Evolutionary conservation across 2,797 vertebrate genomes (phyloP).

Genomic region (Phataginus tricuspis): DNA sequence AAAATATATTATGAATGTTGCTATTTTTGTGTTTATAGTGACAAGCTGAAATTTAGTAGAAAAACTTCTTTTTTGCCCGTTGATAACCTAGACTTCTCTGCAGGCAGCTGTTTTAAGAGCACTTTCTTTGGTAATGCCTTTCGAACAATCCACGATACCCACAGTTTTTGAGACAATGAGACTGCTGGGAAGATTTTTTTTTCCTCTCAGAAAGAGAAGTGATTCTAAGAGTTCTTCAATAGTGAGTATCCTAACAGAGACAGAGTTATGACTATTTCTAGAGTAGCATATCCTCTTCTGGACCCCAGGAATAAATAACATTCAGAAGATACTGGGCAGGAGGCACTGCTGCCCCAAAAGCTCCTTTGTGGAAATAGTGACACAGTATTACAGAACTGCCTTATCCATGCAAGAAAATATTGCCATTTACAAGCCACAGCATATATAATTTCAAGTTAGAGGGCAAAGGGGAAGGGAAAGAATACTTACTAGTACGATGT

Average conservation of each 20-base stretch:
- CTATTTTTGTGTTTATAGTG: conserved; percentile 18
- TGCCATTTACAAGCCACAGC: not conserved
- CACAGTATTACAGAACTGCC: not conserved
- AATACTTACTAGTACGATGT: not conserved
- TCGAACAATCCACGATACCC: not conserved
- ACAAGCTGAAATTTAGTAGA: conserved; percentile 47
- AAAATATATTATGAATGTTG: not conserved
- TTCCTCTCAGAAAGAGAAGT: not conserved
- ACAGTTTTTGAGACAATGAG: not conserved
- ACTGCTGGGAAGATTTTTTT: not conserved
- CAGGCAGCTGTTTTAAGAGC: not conserved
- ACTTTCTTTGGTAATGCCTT: conserved; percentile 9
- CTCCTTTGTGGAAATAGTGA: not conserved
- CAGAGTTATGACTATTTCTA: not conserved
- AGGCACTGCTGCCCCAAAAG: not conserved
- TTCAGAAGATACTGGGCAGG: not conserved
- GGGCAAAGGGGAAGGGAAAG: not conserved
- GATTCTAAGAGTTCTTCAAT: conserved; percentile 9
- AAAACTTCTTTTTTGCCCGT: not conserved
- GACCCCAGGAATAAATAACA: not conserved
- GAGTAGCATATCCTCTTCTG: not conserved
- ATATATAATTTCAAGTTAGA: not conserved
- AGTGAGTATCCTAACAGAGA: not conserved
- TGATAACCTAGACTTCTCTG: not conserved
- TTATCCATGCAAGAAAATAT: not conserved